phyloP scores from a whole-genome alignment of 2,888 invertebrate species.

The Nemapogon koenigi region DNA sequence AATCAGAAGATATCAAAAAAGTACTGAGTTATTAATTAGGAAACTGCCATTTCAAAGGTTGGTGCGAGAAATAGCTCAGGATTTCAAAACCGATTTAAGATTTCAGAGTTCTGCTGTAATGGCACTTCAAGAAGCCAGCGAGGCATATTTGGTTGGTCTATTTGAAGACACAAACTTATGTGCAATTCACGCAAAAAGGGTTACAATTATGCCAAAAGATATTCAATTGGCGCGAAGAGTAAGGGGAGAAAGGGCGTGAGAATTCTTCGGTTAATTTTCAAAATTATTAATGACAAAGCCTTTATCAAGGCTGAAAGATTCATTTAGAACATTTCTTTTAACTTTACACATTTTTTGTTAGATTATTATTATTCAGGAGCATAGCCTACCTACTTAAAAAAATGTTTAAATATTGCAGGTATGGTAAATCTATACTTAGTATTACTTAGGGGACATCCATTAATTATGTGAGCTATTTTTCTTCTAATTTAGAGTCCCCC shows the following conservation, averaged over 20 bases:
- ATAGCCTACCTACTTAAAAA: too few relatives aligned
- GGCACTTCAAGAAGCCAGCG: constrained; percentile 69
- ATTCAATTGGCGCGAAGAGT: constrained; percentile 42
- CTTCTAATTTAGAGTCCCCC: too few relatives aligned
- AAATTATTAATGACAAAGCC: constrained; percentile 40
- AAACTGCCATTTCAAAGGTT: constrained; percentile 76
- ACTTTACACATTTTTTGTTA: too few relatives aligned
- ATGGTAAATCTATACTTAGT: too few relatives aligned
- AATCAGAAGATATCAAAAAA: constrained; percentile 76
- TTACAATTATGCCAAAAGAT: constrained; percentile 51
- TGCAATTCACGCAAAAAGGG: constrained; percentile 71
- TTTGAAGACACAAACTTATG: constrained; percentile 82
- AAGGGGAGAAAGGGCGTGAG: constrained; percentile 38
- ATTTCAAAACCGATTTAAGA: constrained; percentile 74
- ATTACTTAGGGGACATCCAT: too few relatives aligned
- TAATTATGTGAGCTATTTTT: too few relatives aligned
- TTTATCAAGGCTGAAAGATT: constrained; percentile 48
- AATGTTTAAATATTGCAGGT: too few relatives aligned
- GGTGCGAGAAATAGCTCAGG: constrained; percentile 76
- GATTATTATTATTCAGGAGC: too few relatives aligned
- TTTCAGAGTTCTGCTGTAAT: constrained; percentile 76
- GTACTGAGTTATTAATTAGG: constrained; percentile 73
- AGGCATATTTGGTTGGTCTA: constrained; percentile 70
- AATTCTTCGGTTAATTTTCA: background rate
- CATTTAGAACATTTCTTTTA: too few relatives aligned